Percentiles rank a stretch among this genome's conserved stretches.
Evolutionary conservation across 2,888 invertebrate species (phyloP).

Genomic region (Pycnomerus fuliginosus): DNA sequence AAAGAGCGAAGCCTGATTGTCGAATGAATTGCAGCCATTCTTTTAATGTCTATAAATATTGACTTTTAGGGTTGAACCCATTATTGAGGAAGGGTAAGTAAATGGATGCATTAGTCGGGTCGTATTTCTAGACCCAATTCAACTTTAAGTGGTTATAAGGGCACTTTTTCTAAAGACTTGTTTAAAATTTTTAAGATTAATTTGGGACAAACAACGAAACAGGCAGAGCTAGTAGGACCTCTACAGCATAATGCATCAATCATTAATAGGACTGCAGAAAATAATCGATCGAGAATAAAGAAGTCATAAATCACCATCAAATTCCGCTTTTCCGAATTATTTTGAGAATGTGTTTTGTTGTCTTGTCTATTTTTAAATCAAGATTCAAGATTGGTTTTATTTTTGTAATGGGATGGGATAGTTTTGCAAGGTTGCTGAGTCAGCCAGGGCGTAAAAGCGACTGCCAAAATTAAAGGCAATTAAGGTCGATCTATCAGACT

Average conservation of each 20-base stretch:
- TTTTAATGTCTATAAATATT: too few relatives aligned
- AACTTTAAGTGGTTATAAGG: too few relatives aligned
- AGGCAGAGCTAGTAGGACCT: too few relatives aligned
- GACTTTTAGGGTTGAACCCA: too few relatives aligned
- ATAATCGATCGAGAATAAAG: slow-evolving; percentile 2
- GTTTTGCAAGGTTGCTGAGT: slow-evolving; percentile 21
- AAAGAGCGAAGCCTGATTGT: too few relatives aligned
- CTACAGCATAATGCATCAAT: too few relatives aligned
- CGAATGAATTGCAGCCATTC: too few relatives aligned
- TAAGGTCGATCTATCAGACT: background rate
- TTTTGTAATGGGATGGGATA: slow-evolving; percentile 18
- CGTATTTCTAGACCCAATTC: too few relatives aligned
- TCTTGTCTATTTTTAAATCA: slow-evolving; percentile 16
- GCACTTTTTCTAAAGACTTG: background rate
- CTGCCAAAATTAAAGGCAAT: slow-evolving; percentile 12
- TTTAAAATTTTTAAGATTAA: background rate
- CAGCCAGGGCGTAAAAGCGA: slow-evolving; percentile 4
- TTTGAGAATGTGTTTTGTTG: slow-evolving; percentile 9
- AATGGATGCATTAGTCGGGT: too few relatives aligned
- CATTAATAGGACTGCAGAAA: background rate
- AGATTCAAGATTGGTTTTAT: slow-evolving; percentile 19
- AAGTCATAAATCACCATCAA: slow-evolving; percentile 5
- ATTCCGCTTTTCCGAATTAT: slow-evolving; percentile 9
- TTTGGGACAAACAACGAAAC: too few relatives aligned
- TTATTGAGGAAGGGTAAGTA: too few relatives aligned